Evolutionary conservation across 2,797 vertebrate species (phyloP).

Genomic region (Valencia hispanica): DNA sequence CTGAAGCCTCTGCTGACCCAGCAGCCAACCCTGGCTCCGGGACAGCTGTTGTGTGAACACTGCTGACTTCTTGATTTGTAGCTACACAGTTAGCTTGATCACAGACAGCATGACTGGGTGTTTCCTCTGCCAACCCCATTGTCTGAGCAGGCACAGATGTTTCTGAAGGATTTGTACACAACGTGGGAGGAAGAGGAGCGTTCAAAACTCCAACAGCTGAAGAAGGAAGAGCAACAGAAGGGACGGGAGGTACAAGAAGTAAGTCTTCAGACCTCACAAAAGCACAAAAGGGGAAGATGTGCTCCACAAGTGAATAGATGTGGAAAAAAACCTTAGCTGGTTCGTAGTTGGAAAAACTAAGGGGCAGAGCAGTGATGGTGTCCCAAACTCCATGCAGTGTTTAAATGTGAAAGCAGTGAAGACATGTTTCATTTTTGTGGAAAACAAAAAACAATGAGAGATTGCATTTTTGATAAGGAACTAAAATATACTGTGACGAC

Average conservation of each 20-base stretch:
- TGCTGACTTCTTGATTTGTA: slow-evolving; percentile 33
- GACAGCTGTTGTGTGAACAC: slow-evolving; percentile 16
- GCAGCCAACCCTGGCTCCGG: slow-evolving; percentile 16
- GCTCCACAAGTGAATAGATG: slow-evolving; percentile 48
- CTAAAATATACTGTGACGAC: too few relatives aligned
- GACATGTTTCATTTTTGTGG: too few relatives aligned
- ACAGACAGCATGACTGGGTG: slow-evolving; percentile 23
- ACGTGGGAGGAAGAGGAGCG: slow-evolving; percentile 57
- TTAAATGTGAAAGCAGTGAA: slow-evolving; percentile 3
- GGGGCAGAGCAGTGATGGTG: background rate
- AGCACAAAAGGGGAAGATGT: slow-evolving; percentile 28
- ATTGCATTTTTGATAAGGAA: background rate
- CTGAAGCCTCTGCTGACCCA: slow-evolving; percentile 30
- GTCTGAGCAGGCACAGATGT: slow-evolving; percentile 39
- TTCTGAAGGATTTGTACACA: slow-evolving; percentile 60
- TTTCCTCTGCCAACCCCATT: slow-evolving; percentile 23
- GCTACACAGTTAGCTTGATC: slow-evolving; percentile 56
- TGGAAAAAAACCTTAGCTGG: slow-evolving; percentile 7
- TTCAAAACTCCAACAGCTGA: slow-evolving; percentile 64
- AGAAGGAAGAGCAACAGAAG: slow-evolving; percentile 51
- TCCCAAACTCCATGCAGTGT: slow-evolving; percentile 17
- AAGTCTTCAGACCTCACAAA: slow-evolving; percentile 12
- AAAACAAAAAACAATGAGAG: background rate
- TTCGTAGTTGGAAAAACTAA: background rate
- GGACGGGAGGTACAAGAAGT: slow-evolving; percentile 38